Evolutionary conservation across 2,888 invertebrate genomes (phyloP).

Genomic region (Spilosoma lubricipeda): DNA sequence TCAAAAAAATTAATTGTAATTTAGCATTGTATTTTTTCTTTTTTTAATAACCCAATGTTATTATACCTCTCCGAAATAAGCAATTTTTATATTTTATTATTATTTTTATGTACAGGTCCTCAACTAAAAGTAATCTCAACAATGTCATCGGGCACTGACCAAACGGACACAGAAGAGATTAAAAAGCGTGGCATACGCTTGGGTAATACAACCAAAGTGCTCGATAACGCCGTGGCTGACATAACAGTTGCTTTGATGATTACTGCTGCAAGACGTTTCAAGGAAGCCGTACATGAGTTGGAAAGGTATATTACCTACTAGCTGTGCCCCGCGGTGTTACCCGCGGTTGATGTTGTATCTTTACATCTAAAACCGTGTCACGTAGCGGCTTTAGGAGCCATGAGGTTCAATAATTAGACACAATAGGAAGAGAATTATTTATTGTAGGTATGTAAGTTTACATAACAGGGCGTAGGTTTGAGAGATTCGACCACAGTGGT

Average conservation of each 20-base stretch:
- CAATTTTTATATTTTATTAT: not conserved
- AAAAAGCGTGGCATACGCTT: constrained; percentile 90
- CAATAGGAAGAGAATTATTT: too few relatives aligned
- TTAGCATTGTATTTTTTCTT: too few relatives aligned
- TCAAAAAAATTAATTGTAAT: not conserved
- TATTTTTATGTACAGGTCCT: constrained; percentile 79
- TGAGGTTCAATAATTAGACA: too few relatives aligned
- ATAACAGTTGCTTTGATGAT: constrained; percentile 92
- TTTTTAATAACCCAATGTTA: too few relatives aligned
- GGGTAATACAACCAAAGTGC: constrained; percentile 92
- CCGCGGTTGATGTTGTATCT: too few relatives aligned
- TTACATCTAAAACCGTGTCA: too few relatives aligned
- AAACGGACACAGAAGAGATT: constrained; percentile 91
- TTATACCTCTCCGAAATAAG: too few relatives aligned
- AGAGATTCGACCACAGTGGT: too few relatives aligned
- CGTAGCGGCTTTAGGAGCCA: too few relatives aligned
- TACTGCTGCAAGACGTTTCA: constrained; percentile 91
- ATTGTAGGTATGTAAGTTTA: too few relatives aligned
- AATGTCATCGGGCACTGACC: constrained; percentile 95
- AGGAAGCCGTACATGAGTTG: constrained; percentile 90
- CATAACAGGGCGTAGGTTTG: too few relatives aligned
- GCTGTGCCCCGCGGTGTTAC: not conserved
- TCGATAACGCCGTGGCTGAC: constrained; percentile 93
- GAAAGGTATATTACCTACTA: constrained; percentile 77
- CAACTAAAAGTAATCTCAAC: constrained; percentile 91